Evolutionary conservation across 2,113 vertebrate species (phyloP).

Genomic region (Saguinus midas): DNA sequence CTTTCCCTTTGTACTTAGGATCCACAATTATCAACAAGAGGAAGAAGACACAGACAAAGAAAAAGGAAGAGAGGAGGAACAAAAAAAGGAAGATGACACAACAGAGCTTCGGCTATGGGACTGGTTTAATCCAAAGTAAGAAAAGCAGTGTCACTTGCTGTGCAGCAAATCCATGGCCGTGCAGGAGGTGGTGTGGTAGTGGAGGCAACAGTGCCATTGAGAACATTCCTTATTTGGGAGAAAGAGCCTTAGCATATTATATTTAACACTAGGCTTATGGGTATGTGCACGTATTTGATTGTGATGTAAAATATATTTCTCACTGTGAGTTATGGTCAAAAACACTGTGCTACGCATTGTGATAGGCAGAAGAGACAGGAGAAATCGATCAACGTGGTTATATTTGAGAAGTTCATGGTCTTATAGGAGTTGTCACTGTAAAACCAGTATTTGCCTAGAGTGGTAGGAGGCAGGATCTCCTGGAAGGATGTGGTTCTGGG

Average conservation of each 20-base stretch:
- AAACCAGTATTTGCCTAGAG: not conserved
- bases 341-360: not conserved
- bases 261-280: not conserved
- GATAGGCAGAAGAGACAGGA: not conserved
- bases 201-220: not conserved
- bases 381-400: not conserved
- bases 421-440: not conserved
- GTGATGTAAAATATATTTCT: not conserved
- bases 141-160: fast-evolving
- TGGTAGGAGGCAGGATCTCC: not conserved
- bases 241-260: not conserved
- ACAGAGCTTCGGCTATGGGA: conserved; percentile 23
- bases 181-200: not conserved
- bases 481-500: not conserved
- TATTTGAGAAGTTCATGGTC: not conserved
- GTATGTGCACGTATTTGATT: not conserved
- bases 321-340: not conserved
- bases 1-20: conserved; percentile 41
- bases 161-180: not conserved
- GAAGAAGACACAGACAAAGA: conserved; percentile 1
- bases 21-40: conserved; percentile 13
- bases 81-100: not conserved
- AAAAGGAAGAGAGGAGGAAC: not conserved
- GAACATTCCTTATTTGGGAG: not conserved
- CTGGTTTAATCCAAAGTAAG: conserved; percentile 74